Percentiles rank a stretch among this genome's conserved stretches.
phyloP scores from a whole-genome alignment of 2,113 vertebrate genomes.

The Machaerirhynchus nigripectus region DNA sequence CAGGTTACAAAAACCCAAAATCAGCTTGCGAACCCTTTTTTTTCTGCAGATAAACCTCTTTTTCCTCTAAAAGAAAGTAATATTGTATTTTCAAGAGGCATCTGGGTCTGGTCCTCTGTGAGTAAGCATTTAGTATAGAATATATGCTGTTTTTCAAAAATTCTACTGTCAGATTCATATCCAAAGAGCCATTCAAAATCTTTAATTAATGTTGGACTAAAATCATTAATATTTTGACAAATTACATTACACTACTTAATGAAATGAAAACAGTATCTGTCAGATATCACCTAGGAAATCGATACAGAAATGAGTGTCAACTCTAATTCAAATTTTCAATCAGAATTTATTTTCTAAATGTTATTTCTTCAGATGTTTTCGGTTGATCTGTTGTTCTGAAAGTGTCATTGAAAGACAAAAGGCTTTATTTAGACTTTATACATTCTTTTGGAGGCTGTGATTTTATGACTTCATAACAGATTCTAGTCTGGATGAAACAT shows the following conservation, averaged over 20 bases:
- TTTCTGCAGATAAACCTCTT: neutral
- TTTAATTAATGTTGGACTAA: neutral
- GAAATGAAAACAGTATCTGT: neutral
- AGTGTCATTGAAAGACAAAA: neutral
- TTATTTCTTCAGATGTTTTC: neutral
- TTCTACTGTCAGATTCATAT: neutral
- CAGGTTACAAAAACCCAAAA: neutral
- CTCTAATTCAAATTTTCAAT: neutral
- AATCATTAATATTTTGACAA: neutral
- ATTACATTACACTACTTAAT: neutral
- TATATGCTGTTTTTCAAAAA: neutral
- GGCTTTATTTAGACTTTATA: neutral
- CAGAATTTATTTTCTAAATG: neutral
- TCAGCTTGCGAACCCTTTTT: neutral
- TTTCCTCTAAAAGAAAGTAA: neutral
- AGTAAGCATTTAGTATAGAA: neutral
- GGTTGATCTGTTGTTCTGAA: neutral
- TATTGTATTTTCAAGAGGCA: neutral
- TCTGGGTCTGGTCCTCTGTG: neutral
- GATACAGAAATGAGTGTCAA: neutral
- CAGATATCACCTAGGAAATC: neutral
- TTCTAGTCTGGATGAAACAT: neutral
- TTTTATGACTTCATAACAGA: neutral
- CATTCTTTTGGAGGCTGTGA: neutral
- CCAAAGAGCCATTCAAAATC: neutral